Conservation (phyloP, 2,113 vertebrate species). For the Cacatua alba region DNA sequence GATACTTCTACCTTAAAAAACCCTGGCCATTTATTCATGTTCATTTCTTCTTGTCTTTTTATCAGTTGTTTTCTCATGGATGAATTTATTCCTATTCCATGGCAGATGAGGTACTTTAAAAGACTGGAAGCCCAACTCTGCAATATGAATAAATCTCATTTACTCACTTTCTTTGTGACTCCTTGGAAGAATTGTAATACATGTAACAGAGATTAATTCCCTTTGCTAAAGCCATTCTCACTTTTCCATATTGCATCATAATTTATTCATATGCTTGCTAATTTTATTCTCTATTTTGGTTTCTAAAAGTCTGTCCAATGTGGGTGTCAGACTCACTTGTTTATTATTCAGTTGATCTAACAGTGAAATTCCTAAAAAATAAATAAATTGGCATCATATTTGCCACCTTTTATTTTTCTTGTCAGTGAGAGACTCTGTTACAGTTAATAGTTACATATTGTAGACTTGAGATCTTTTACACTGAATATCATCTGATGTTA, state of each 20-base stretch:
- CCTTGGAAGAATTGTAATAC: background rate
- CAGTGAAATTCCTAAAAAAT: background rate
- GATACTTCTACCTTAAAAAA: background rate
- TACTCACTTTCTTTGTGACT: background rate
- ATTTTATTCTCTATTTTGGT: background rate
- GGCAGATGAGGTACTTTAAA: background rate
- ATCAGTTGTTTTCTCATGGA: background rate
- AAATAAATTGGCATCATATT: background rate
- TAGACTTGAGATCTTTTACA: background rate
- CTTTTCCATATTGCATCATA: background rate
- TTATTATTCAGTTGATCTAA: background rate
- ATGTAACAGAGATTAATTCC: background rate
- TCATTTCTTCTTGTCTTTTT: background rate
- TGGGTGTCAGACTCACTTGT: background rate
- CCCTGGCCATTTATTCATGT: background rate
- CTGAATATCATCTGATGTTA: background rate
- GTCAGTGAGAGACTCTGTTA: background rate
- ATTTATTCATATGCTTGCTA: background rate
- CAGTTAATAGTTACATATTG: background rate
- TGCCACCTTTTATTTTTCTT: background rate
- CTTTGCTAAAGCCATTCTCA: background rate
- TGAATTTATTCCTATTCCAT: background rate
- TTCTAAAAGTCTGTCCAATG: background rate
- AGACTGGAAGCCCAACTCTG: background rate
- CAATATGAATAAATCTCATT: background rate